Percentiles rank a stretch among this genome's conserved stretches.
phyloP scores from a whole-genome alignment of 2,888 invertebrate genomes.

The Clanis bilineata region DNA sequence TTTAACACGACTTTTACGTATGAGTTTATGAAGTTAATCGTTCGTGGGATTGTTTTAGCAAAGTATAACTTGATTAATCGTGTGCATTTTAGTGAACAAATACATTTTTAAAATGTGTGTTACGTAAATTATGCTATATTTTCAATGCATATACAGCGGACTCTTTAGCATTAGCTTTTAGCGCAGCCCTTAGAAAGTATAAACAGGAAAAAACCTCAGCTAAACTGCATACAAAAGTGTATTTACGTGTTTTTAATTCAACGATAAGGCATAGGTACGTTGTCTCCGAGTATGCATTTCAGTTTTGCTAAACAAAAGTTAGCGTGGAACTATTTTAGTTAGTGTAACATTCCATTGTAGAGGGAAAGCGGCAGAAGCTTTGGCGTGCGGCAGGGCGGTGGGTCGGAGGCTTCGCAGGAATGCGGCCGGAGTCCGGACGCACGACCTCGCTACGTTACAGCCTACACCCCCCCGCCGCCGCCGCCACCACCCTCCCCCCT shows the following conservation, averaged over 20 bases:
- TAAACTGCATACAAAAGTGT: background rate
- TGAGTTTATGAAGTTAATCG: background rate
- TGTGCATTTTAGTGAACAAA: background rate
- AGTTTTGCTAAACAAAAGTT: background rate
- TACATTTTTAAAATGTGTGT: background rate
- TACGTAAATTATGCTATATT: too few relatives aligned
- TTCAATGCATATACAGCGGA: too few relatives aligned
- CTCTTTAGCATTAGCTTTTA: too few relatives aligned
- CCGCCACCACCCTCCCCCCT: too few relatives aligned
- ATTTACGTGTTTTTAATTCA: background rate
- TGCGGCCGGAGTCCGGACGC: slow-evolving; percentile 69
- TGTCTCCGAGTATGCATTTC: background rate
- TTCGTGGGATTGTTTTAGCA: background rate
- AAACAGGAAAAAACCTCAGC: background rate
- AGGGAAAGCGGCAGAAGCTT: slow-evolving; percentile 57
- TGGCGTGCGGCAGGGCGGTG: slow-evolving; percentile 40
- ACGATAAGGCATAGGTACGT: background rate
- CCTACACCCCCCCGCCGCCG: slow-evolving; percentile 25
- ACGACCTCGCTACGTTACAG: slow-evolving; percentile 17
- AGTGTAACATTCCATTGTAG: slow-evolving; percentile 31
- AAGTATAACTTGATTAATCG: background rate
- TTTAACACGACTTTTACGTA: background rate
- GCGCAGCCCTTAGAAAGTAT: background rate
- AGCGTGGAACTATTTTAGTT: slow-evolving; percentile 19
- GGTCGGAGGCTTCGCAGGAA: slow-evolving; percentile 74